phyloP scores from a whole-genome alignment of 2,888 invertebrate species.

The Pachymerium ferrugineum region DNA sequence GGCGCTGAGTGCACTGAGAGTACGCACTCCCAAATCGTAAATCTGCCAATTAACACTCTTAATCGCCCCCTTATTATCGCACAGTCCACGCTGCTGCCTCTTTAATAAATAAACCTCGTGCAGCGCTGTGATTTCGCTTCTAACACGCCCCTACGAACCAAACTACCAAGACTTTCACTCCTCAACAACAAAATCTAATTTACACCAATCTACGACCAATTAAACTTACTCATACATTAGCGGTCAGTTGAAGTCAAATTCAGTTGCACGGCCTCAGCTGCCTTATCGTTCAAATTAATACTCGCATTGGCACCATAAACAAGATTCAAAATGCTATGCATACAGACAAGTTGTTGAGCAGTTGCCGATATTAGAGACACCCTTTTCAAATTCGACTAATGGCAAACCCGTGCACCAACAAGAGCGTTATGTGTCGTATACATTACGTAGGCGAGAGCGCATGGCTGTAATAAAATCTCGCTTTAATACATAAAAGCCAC shows the following conservation, averaged over 20 bases:
- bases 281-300: slow-evolving; percentile 27
- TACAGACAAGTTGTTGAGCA: slow-evolving; percentile 23
- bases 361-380: slow-evolving; percentile 27
- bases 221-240: slow-evolving; percentile 27
- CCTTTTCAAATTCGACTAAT: slow-evolving; percentile 27
- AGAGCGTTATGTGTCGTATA: slow-evolving; percentile 26
- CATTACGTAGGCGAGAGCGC: slow-evolving; percentile 27
- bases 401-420: slow-evolving; percentile 9
- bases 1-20: slow-evolving; percentile 16
- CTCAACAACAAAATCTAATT: slow-evolving; percentile 17
- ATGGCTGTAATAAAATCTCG: slow-evolving; percentile 24
- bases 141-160: background rate
- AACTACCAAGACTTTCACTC: background rate
- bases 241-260: background rate
- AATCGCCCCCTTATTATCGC: slow-evolving; percentile 25
- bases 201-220: slow-evolving; percentile 25
- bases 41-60: slow-evolving; percentile 25
- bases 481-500: slow-evolving; percentile 27
- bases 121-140: slow-evolving; percentile 10
- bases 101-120: slow-evolving; percentile 24
- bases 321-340: slow-evolving; percentile 12
- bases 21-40: slow-evolving; percentile 20
- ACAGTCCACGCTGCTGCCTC: slow-evolving; percentile 19
- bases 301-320: slow-evolving; percentile 27
- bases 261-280: slow-evolving; percentile 14